Evolutionary conservation across 2,888 invertebrate genomes (phyloP), one percentile per base, ranked within the genome.

Genomic region (Crossocerus cetratus): DNA sequence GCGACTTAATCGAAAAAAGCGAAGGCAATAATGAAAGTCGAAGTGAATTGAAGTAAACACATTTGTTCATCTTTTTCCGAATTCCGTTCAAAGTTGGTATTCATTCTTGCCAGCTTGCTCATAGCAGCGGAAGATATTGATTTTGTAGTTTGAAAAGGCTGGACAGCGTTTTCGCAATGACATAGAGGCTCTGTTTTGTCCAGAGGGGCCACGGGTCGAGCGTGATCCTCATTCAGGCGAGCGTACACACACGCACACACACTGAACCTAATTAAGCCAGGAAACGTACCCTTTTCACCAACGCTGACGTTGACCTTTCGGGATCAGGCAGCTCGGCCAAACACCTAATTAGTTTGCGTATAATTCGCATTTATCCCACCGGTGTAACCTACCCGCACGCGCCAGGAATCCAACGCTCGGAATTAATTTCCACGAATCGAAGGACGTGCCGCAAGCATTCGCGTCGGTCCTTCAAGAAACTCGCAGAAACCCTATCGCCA

Each of bases 321-420:
- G 59, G 59, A 59, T 13, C 18, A 44, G 2, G 14, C 21, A 43
- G 42, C 32, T 42, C 44, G 18, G 3, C 16, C 59, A 20, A 16
- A 43, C 59, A 44, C 44, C 59, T 59, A 59, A 59, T 59, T 59
- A 43, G 21, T 59, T 59, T 42, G 16, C 43, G 49, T 42, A 42
- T 57, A 59, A 42, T 43, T 59, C 44, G 59, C 59, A 18, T 59
- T 42, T 18, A 59, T 42, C 44, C 18, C 8, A 2, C 42, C 5
- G 18, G 44, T 16, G 43, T 57, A 8, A 16, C 23, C 32, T n/a
- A 23, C 13, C n/a, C n/a, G 21, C 14, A 21, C 20, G 16, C 22
- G 55, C 55, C 8, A 1, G 14, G 22, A 20, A 55, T 32, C 32
- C 32, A 2, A 32, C 32, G 32, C 32, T 32, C 11, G 1, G 16